These are phyloP conservation scores for Acleris literana DNA, from an alignment of 2,888 invertebrate genomes.

Conservation along the genomic window DNA sequence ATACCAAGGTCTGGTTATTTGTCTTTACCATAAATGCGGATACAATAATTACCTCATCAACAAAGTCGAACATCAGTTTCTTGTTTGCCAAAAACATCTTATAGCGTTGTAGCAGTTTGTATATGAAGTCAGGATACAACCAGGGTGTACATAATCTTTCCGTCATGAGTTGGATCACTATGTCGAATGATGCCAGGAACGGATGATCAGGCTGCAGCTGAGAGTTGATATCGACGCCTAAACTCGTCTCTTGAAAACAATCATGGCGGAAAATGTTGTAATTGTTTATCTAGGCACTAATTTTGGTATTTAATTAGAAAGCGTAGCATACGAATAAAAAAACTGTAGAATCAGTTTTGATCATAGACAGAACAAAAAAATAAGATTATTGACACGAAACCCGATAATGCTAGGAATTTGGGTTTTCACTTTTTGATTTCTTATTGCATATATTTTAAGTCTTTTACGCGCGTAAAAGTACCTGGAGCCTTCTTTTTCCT, in stretches of 20 bases:
- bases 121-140: constrained; percentile 9
- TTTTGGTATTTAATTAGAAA: not conserved
- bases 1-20: not conserved
- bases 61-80: not conserved
- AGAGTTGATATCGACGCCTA: constrained; percentile 17
- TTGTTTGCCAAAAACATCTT: not conserved
- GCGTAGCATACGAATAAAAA: no score
- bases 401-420: no score
- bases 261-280: no score
- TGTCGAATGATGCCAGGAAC: constrained; percentile 18
- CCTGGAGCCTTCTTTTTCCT: no score
- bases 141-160: constrained; percentile 11
- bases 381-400: no score
- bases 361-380: no score
- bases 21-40: not conserved
- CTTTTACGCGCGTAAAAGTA: no score
- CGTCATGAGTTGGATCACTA: not conserved
- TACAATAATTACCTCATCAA: constrained; percentile 7
- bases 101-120: not conserved
- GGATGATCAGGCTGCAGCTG: constrained; percentile 13
- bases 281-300: not conserved
- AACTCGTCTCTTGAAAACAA: constrained; percentile 10
- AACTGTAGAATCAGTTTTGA: no score
- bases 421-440: no score
- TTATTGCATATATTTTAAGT: no score